These are phyloP conservation scores for Cranoglanis bouderius DNA, from an alignment of 2,113 vertebrate species.

Conservation along the genomic window DNA sequence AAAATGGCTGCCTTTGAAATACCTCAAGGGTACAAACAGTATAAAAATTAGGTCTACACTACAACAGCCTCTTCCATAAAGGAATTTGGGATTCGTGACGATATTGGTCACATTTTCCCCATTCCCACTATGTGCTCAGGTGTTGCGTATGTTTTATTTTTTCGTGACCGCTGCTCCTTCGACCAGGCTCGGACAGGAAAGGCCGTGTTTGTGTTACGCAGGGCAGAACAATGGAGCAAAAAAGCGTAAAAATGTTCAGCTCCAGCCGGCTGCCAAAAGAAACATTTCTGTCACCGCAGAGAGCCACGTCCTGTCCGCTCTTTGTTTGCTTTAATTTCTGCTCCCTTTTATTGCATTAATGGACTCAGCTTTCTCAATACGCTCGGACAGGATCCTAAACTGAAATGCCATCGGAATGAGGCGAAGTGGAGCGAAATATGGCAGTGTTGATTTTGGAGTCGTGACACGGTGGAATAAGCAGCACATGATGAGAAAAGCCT, in stretches of 20 bases:
- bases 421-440: background rate
- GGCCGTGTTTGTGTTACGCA: slow-evolving; percentile 43
- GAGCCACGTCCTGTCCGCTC: slow-evolving; percentile 32
- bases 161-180: slow-evolving; percentile 26
- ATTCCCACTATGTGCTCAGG: background rate
- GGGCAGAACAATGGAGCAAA: slow-evolving; percentile 49
- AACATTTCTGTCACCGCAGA: slow-evolving; percentile 53
- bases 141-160: background rate
- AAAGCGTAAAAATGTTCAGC: slow-evolving; percentile 37
- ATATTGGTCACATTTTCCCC: slow-evolving; percentile 19
- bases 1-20: background rate
- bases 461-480: slow-evolving; percentile 17
- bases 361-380: background rate
- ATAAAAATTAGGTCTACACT: background rate
- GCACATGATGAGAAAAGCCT: slow-evolving; percentile 7
- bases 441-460: slow-evolving; percentile 32
- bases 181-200: slow-evolving; percentile 42
- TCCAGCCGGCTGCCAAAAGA: slow-evolving; percentile 48
- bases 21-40: background rate
- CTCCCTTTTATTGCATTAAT: slow-evolving; percentile 22
- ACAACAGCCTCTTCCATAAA: background rate
- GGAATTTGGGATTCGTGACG: background rate
- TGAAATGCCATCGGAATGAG: slow-evolving; percentile 27
- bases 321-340: slow-evolving; percentile 24
- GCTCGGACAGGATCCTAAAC: background rate